Evolutionary conservation across 2,113 vertebrate species (phyloP).

Genomic region (Clarias magur): DNA sequence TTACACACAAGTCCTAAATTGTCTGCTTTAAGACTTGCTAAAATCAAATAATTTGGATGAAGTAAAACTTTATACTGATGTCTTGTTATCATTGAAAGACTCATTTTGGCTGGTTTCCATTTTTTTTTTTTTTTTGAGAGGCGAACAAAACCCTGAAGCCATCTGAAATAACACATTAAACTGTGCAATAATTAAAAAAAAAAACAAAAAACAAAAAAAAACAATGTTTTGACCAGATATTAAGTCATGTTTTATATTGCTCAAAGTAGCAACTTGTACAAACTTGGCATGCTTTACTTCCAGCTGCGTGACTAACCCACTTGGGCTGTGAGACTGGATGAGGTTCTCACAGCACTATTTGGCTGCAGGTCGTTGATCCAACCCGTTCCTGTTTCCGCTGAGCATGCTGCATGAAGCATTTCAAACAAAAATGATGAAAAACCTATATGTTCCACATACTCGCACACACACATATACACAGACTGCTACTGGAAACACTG

Average conservation of each 20-base stretch:
- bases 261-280: neutral
- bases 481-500: neutral
- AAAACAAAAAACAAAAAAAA: no score
- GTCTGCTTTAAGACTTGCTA: no score
- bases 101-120: no score
- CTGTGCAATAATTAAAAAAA: neutral
- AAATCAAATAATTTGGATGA: no score
- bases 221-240: neutral
- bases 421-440: neutral
- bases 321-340: neutral
- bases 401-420: neutral
- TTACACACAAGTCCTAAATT: no score
- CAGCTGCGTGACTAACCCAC: neutral
- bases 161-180: neutral
- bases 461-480: no score
- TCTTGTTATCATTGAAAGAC: no score
- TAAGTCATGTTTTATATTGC: neutral
- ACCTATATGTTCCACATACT: neutral
- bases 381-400: neutral
- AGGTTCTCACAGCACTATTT: neutral
- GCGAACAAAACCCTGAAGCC: no score
- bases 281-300: neutral
- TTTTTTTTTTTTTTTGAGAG: no score
- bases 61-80: no score
- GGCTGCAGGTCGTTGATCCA: neutral